These are phyloP conservation scores for Conus canariensis DNA, from an alignment of 2,888 invertebrate species.

Conservation along the genomic window DNA sequence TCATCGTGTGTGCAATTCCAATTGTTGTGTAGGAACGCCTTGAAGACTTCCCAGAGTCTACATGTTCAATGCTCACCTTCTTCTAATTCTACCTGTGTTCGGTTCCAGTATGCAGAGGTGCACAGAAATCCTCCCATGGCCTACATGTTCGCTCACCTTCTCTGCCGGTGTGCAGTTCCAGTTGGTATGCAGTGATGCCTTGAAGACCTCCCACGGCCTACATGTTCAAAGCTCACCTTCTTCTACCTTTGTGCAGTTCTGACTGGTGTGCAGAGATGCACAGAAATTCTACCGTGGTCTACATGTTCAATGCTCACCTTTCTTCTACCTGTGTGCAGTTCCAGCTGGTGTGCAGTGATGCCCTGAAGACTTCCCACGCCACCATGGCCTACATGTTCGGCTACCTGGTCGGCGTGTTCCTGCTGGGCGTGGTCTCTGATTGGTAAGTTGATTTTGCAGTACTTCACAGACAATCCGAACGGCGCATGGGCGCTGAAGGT, in stretches of 20 bases:
- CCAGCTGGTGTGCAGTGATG: slow-evolving; percentile 41
- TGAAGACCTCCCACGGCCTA: slow-evolving; percentile 42
- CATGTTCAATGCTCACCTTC: too few species aligned
- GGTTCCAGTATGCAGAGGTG: slow-evolving; percentile 37
- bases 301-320: neutral
- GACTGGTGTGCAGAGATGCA: slow-evolving; percentile 38
- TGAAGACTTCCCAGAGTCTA: too few species aligned
- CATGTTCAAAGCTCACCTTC: slow-evolving; percentile 15
- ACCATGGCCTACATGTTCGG: slow-evolving; percentile 49
- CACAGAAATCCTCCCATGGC: slow-evolving; percentile 23
- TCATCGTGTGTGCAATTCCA: too few species aligned
- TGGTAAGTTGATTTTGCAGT: slow-evolving; percentile 10
- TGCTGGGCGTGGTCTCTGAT: slow-evolving; percentile 44
- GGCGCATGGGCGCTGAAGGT: too few species aligned
- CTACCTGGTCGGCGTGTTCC: slow-evolving; percentile 39
- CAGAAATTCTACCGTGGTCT: neutral
- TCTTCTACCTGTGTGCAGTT: slow-evolving; percentile 9
- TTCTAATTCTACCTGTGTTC: too few species aligned
- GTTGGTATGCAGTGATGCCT: slow-evolving; percentile 39
- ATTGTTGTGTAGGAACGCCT: too few species aligned
- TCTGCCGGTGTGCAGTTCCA: neutral
- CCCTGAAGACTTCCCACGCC: slow-evolving; percentile 39
- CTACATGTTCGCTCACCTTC: neutral
- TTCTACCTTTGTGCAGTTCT: neutral
- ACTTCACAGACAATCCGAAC: neutral